Evolutionary conservation across 2,888 invertebrate species (phyloP).

Genomic region (Catocala sponsa): DNA sequence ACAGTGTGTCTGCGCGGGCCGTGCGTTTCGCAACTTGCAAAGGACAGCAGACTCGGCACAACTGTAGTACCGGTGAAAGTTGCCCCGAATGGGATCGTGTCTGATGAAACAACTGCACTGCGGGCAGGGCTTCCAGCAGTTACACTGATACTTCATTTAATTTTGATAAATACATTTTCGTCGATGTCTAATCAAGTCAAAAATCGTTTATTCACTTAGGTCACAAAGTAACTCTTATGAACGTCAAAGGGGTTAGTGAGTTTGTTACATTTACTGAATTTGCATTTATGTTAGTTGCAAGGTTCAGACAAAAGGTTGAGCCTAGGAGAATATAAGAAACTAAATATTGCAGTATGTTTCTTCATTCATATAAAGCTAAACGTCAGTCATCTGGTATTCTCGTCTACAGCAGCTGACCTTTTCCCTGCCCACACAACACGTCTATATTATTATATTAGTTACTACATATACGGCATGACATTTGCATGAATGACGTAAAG

Average conservation of each 20-base stretch:
- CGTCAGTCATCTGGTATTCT: too few relatives aligned
- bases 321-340: too few relatives aligned
- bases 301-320: too few relatives aligned
- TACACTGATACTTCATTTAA: background rate
- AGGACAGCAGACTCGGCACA: constrained; percentile 26
- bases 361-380: too few relatives aligned
- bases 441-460: background rate
- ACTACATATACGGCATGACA: background rate
- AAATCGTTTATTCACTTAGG: too few relatives aligned
- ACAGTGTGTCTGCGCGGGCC: background rate
- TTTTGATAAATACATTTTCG: too few relatives aligned
- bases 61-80: constrained; percentile 43
- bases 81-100: constrained; percentile 27
- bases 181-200: too few relatives aligned
- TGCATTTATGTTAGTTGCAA: too few relatives aligned
- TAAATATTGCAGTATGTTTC: too few relatives aligned
- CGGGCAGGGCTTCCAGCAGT: constrained; percentile 12
- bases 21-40: constrained; percentile 23
- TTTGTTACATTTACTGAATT: too few relatives aligned
- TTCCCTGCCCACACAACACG: constrained; percentile 12
- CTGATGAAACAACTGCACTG: constrained; percentile 37
- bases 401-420: constrained; percentile 8
- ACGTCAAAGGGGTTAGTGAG: too few relatives aligned
- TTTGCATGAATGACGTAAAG: constrained; percentile 8
- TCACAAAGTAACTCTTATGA: too few relatives aligned